A percentile compares a stretch with the other conserved stretches of the same genome.
These are phyloP conservation scores for Mactra quadrangularis DNA, from an alignment of 1,140 invertebrate genomes.

Conservation along the genomic window DNA sequence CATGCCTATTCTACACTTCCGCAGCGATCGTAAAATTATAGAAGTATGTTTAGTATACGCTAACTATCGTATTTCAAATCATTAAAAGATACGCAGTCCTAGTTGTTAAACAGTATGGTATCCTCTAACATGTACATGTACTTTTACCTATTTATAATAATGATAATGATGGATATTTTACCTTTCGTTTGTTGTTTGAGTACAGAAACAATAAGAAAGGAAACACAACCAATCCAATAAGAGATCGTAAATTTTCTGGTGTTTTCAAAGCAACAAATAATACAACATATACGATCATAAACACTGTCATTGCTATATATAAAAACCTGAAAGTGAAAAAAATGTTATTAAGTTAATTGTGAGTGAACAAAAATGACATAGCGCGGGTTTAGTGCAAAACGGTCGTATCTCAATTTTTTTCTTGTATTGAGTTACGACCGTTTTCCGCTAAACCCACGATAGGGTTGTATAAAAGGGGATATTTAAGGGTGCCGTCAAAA, in stretches of 20 bases:
- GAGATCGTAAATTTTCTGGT: conserved; percentile 29
- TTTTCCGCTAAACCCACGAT: too few species aligned
- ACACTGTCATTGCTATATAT: conserved; percentile 27
- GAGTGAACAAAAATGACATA: neutral
- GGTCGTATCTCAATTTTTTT: too few species aligned
- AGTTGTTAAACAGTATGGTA: too few species aligned
- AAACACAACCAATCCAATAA: conserved; percentile 35
- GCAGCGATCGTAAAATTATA: too few species aligned
- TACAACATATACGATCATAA: conserved; percentile 31
- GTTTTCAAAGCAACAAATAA: conserved; percentile 26
- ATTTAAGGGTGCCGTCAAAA: neutral
- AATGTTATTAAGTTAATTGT: neutral
- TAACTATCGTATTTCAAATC: too few species aligned
- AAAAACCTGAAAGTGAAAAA: conserved; percentile 14
- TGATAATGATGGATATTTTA: too few species aligned
- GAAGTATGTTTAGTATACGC: too few species aligned
- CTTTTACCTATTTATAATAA: too few species aligned
- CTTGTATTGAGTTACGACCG: too few species aligned
- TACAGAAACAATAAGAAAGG: conserved; percentile 20
- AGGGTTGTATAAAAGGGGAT: neutral
- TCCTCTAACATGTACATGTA: too few species aligned
- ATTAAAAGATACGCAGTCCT: too few species aligned
- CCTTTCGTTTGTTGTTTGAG: conserved; percentile 40
- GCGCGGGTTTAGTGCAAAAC: neutral
- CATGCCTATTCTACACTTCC: too few species aligned